Evolutionary conservation across 2,113 vertebrate species (phyloP).

Genomic region (Oncorhynchus keta): DNA sequence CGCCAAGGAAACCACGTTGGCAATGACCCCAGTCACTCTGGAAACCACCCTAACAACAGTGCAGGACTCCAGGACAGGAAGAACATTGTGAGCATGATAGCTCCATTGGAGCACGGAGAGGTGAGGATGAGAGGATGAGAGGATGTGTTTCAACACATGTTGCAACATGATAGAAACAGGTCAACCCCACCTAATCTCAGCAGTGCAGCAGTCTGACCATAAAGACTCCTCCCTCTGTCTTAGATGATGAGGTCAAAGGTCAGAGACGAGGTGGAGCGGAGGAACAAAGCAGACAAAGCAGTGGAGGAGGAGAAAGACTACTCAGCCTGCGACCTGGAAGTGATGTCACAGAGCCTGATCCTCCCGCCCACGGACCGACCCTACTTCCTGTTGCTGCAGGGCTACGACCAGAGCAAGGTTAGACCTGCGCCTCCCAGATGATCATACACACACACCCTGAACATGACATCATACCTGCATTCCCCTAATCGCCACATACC

Average conservation of each 20-base stretch:
- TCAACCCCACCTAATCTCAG: neutral
- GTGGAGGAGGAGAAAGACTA: conserved; percentile 69
- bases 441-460: conserved; percentile 47
- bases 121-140: conserved; percentile 41
- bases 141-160: neutral
- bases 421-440: conserved; percentile 64
- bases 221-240: conserved; percentile 10
- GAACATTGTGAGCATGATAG: conserved; percentile 86
- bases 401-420: conserved; percentile 85
- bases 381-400: conserved; percentile 89
- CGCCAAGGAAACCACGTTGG: conserved; percentile 75
- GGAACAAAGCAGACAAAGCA: conserved; percentile 48
- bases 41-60: conserved; percentile 53
- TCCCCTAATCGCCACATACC: conserved; percentile 72
- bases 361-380: conserved; percentile 86
- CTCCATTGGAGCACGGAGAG: conserved; percentile 60
- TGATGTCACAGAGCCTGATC: conserved; percentile 87
- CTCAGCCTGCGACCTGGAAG: conserved; percentile 78
- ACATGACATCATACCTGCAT: conserved; percentile 77
- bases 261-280: conserved; percentile 53
- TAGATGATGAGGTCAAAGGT: conserved; percentile 60
- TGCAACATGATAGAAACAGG: conserved; percentile 11
- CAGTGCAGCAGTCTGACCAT: neutral
- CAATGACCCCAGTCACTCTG: conserved; percentile 52
- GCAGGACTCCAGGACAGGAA: conserved; percentile 75